phyloP scores from a whole-genome alignment of 2,113 vertebrate species.

The Chloroceryle aenea region DNA sequence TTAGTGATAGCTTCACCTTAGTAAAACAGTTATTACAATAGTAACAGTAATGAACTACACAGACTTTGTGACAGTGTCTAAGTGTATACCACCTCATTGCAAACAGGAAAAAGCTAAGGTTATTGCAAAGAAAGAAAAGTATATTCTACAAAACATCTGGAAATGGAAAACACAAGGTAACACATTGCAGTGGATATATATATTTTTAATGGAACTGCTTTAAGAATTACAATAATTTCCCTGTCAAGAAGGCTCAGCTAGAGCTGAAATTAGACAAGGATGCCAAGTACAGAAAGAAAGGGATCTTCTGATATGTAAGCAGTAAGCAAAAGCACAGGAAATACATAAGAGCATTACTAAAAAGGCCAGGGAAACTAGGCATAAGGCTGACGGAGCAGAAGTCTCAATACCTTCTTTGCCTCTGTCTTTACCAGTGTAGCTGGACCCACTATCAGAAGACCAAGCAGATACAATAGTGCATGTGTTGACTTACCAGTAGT shows the following conservation, averaged over 20 bases:
- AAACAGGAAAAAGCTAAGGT: not conserved
- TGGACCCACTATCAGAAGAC: not conserved
- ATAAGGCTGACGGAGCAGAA: not conserved
- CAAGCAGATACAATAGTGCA: not conserved
- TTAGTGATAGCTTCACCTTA: not conserved
- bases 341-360: not conserved
- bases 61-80: not conserved
- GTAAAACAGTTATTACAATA: not conserved
- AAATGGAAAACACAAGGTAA: not conserved
- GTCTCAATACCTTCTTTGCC: not conserved
- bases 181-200: not conserved
- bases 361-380: not conserved
- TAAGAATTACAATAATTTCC: not conserved
- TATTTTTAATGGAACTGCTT: not conserved
- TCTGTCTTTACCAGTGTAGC: not conserved
- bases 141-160: not conserved
- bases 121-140: not conserved
- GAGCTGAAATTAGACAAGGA: not conserved
- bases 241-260: not conserved
- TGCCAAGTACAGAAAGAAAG: not conserved
- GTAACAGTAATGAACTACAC: not conserved
- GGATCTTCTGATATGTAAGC: not conserved
- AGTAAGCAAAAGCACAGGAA: not conserved
- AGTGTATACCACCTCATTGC: not conserved
- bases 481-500: accelerated